Evolutionary conservation across 2,797 vertebrate genomes (phyloP).

Genomic region (Enteromius afrohamiltoni): DNA sequence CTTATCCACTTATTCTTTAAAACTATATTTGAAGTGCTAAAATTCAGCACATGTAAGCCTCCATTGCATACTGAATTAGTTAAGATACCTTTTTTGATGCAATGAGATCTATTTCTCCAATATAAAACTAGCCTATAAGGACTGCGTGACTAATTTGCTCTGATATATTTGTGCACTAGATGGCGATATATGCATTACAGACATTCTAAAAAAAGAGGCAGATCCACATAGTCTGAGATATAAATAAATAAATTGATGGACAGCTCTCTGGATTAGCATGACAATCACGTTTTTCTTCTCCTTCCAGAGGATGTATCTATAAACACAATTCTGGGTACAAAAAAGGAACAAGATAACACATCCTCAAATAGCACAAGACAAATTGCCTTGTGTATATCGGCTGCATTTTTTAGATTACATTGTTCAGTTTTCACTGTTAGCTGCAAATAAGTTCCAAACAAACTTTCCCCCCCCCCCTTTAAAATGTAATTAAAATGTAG

Average conservation of each 20-base stretch:
- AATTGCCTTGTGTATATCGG: constrained; percentile 62
- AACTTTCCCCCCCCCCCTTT: constrained; percentile 29
- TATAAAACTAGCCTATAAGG: too few species aligned
- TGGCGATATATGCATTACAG: constrained; percentile 51
- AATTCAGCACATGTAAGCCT: neutral
- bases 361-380: constrained; percentile 59
- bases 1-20: too few species aligned
- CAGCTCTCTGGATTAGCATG: constrained; percentile 53
- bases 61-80: neutral
- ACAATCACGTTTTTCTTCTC: constrained; percentile 59
- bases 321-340: constrained; percentile 61
- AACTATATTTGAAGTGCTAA: neutral
- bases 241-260: constrained; percentile 46
- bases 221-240: neutral
- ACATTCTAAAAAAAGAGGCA: neutral
- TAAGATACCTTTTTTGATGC: neutral
- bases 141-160: neutral
- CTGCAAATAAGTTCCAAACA: constrained; percentile 52
- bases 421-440: constrained; percentile 51
- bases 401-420: constrained; percentile 61
- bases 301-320: constrained; percentile 63
- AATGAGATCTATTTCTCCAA: neutral
- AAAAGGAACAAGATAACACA: constrained; percentile 61
- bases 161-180: constrained; percentile 55
- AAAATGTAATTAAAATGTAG: constrained; percentile 57